Conservation (phyloP, 35 echinoderm and acorn worm genomes). For the Ophioderma brevispina region DNA sequence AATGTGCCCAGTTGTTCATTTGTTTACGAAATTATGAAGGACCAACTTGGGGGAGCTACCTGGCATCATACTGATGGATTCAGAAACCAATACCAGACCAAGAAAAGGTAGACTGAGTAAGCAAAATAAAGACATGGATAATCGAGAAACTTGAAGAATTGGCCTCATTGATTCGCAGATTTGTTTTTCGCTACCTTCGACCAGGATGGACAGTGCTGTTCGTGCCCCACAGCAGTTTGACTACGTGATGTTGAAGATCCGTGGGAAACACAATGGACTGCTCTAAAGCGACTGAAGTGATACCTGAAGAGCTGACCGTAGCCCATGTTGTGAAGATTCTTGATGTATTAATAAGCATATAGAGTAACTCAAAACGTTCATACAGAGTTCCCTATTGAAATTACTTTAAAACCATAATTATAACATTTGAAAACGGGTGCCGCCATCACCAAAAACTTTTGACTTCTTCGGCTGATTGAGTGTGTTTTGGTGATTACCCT, state of each 20-base stretch:
- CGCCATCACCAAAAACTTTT: too few relatives aligned
- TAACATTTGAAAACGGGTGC: too few relatives aligned
- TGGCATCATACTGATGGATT: background rate
- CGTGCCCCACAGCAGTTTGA: background rate
- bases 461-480: too few relatives aligned
- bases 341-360: background rate
- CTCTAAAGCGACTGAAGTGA: background rate
- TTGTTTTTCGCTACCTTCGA: background rate
- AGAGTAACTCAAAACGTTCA: background rate
- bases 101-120: background rate
- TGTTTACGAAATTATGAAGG: conserved; percentile 20
- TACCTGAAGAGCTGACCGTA: background rate
- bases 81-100: background rate
- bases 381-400: too few relatives aligned
- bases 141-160: background rate
- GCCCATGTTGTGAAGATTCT: background rate
- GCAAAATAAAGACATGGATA: background rate
- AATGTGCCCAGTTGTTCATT: background rate
- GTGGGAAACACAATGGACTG: background rate
- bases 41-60: background rate
- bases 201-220: background rate
- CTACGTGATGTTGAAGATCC: background rate
- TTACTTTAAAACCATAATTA: too few relatives aligned
- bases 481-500: too few relatives aligned
- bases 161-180: background rate